Percentiles rank a stretch among this genome's conserved stretches.
phyloP scores from a whole-genome alignment of 2,797 vertebrate species.

The Hypotaenidia philippensis region DNA sequence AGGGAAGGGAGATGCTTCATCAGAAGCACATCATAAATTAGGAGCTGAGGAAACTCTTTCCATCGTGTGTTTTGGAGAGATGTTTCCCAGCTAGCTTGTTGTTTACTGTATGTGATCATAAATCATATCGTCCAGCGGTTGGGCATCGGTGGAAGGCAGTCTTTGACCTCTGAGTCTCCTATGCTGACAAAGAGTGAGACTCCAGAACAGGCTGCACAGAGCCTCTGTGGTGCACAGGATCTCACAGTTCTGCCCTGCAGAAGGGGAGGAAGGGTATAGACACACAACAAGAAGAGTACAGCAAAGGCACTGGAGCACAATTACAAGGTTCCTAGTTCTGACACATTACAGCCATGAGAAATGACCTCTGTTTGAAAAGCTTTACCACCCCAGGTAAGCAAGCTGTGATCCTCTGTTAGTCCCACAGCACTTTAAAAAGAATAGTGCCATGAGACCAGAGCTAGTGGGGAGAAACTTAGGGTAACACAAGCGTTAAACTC shows the following conservation, averaged over 20 bases:
- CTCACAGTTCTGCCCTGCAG: background rate
- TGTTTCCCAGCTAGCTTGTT: background rate
- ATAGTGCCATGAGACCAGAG: accelerated
- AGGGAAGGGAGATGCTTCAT: background rate
- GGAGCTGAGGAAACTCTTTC: background rate
- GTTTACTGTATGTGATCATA: background rate
- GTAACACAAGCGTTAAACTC: background rate
- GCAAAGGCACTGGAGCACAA: background rate
- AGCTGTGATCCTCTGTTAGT: accelerated
- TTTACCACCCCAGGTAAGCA: background rate
- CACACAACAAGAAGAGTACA: too few relatives aligned
- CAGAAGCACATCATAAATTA: background rate
- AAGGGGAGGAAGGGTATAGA: background rate
- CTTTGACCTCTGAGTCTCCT: background rate
- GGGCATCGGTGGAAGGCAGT: background rate
- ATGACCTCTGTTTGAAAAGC: background rate
- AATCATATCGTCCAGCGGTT: background rate
- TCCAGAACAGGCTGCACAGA: accelerated
- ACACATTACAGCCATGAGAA: background rate
- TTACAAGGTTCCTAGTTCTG: background rate
- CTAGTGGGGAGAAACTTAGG: background rate
- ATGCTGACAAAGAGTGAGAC: background rate
- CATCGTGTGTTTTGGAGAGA: background rate
- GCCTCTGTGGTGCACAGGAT: background rate
- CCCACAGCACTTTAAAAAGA: too few relatives aligned